Percentiles rank a stretch among this genome's conserved stretches.
These are phyloP conservation scores for Zoanthus sociatus DNA, from an alignment of 92 coral and sea anemone genomes.

Conservation along the genomic window DNA sequence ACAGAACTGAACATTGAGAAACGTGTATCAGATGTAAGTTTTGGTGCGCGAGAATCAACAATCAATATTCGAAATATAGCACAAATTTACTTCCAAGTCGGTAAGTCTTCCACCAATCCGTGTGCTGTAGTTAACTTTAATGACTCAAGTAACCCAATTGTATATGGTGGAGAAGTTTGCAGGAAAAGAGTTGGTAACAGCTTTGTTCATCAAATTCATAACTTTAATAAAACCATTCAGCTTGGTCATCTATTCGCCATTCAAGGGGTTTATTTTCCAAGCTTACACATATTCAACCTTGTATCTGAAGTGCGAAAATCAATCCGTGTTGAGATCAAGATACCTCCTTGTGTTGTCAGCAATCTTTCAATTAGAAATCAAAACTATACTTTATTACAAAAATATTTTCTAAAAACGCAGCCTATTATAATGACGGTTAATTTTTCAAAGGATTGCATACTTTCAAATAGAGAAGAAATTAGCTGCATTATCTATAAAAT, in stretches of 20 bases:
- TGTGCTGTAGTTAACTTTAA: conserved; percentile 56
- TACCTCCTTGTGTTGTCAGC: conserved; percentile 64
- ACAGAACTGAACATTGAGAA: conserved; percentile 29
- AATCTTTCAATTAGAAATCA: conserved; percentile 56
- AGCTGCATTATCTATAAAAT: conserved; percentile 17
- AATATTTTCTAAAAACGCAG: conserved; percentile 21
- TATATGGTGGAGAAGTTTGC: conserved; percentile 53
- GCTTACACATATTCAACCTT: conserved; percentile 55
- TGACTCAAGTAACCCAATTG: conserved; percentile 43
- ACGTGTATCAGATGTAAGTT: conserved; percentile 11
- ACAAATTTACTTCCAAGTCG: conserved; percentile 1
- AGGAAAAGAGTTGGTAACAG: neutral
- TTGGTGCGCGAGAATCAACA: conserved; percentile 14
- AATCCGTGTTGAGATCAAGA: conserved; percentile 39
- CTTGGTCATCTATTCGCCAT: conserved; percentile 57
- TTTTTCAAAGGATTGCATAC: conserved; percentile 31
- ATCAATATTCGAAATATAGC: conserved; percentile 53
- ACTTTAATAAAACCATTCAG: neutral
- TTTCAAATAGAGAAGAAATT: conserved; percentile 5
- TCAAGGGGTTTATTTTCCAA: conserved; percentile 68
- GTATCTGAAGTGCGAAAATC: conserved; percentile 63
- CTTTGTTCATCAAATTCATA: neutral
- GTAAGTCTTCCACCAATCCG: conserved; percentile 55
- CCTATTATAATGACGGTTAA: conserved; percentile 11
- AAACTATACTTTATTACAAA: neutral